These are phyloP conservation scores for Beroe forskalii DNA, from an alignment of 37 sponge, comb jelly and placozoan species.

Conservation along the genomic window DNA sequence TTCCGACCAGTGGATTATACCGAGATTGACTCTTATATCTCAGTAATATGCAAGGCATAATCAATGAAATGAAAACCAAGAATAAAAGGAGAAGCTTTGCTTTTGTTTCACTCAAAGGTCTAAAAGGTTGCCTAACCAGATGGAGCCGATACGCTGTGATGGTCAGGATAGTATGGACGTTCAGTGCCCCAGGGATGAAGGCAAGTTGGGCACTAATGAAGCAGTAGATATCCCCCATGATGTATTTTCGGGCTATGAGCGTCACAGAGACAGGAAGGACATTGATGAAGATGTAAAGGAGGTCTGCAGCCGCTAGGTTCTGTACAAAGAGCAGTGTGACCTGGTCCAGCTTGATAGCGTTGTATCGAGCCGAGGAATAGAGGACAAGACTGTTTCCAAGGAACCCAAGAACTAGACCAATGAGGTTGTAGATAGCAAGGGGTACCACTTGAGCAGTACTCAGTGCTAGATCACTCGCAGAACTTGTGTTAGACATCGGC, in stretches of 20 bases:
- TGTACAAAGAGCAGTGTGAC: background rate
- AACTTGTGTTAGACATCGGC: background rate
- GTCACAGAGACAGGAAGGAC: constrained; percentile 3
- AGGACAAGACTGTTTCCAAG: constrained; percentile 58
- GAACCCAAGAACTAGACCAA: background rate
- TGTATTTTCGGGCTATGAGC: background rate
- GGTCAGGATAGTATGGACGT: constrained; percentile 25
- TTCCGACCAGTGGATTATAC: background rate
- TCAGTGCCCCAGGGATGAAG: constrained; percentile 21
- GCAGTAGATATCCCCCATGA: constrained; percentile 6
- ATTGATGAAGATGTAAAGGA: constrained; percentile 1
- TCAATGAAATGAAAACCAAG: background rate
- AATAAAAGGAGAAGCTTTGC: background rate
- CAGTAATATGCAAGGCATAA: background rate
- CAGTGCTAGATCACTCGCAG: background rate
- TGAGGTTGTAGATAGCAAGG: constrained; percentile 5
- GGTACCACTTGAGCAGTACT: background rate
- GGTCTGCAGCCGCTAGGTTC: constrained; percentile 46
- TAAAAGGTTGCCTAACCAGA: background rate
- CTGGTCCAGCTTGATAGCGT: constrained; percentile 25
- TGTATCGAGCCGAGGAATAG: constrained; percentile 57
- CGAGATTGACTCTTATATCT: background rate
- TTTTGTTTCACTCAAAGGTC: background rate
- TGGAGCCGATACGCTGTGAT: constrained; percentile 6
- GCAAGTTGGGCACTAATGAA: background rate